Evolutionary conservation across 2,888 invertebrate genomes (phyloP).

Genomic region (Ferdinandea cuprea): DNA sequence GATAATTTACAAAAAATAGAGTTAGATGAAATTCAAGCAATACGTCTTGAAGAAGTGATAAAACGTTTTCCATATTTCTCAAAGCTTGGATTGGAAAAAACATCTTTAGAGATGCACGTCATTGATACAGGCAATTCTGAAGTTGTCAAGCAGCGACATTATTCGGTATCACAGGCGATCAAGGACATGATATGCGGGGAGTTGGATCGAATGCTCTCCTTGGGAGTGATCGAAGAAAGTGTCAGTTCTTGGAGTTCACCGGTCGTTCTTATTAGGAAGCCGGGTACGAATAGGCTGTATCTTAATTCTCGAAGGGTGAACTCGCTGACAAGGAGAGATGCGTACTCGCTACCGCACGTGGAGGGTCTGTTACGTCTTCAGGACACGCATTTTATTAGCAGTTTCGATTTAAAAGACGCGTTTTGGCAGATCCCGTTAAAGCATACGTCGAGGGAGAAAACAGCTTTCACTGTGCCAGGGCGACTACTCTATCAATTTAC

Average conservation of each 20-base stretch:
- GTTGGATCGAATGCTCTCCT: constrained; percentile 3
- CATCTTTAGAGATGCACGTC: neutral
- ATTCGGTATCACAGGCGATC: neutral
- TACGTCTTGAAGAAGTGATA: neutral
- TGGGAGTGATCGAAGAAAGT: constrained; percentile 13
- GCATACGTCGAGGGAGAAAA: constrained; percentile 3
- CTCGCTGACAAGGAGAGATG: neutral
- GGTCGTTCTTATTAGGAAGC: too few relatives aligned
- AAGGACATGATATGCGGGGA: neutral
- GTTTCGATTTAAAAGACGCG: too few relatives aligned
- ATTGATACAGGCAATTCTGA: neutral
- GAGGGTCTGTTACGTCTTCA: too few relatives aligned
- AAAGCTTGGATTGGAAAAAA: too few relatives aligned
- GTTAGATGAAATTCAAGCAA: neutral
- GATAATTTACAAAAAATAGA: neutral
- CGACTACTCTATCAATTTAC: too few relatives aligned
- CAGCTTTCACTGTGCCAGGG: neutral
- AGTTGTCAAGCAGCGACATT: constrained; percentile 1
- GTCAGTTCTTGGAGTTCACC: too few relatives aligned
- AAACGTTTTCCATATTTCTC: neutral
- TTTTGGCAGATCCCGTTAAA: constrained; percentile 10
- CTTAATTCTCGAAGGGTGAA: neutral
- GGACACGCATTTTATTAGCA: too few relatives aligned
- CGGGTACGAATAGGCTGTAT: neutral
- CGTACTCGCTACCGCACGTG: too few relatives aligned